Conservation (phyloP, 2,797 vertebrate genomes). For the Acanthiza pusilla region DNA sequence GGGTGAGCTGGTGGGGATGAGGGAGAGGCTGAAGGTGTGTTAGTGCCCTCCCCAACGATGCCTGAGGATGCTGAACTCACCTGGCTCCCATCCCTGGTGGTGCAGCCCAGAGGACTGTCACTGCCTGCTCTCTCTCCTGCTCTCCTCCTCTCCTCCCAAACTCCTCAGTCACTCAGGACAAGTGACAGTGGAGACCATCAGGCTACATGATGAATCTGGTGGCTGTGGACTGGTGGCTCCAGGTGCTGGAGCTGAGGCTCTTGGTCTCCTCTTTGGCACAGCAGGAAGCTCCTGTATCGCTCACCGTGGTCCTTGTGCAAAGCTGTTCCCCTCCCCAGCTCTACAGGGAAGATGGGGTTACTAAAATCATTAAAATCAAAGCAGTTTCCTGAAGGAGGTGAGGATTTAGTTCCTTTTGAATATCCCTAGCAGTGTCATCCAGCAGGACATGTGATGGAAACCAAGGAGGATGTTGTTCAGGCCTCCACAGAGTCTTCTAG, state of each 20-base stretch:
- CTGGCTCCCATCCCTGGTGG: not conserved
- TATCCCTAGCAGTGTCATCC: not conserved
- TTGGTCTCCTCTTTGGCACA: not conserved
- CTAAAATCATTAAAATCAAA: not conserved
- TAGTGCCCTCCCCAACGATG: fast-evolving
- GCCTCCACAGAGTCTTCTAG: not conserved
- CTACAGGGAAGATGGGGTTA: not conserved
- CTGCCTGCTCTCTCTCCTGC: not conserved
- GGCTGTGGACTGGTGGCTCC: not conserved
- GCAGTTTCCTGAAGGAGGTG: not conserved
- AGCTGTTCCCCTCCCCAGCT: not conserved
- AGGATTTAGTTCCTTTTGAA: not conserved
- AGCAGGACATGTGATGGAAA: not conserved
- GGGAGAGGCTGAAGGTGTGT: not conserved
- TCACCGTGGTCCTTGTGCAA: not conserved
- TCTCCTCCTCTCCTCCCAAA: not conserved
- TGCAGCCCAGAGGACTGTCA: not conserved
- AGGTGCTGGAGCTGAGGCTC: not conserved
- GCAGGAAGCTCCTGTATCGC: not conserved
- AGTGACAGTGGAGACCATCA: not conserved
- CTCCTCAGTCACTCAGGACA: not conserved
- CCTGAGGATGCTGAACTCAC: not conserved
- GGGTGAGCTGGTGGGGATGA: not conserved
- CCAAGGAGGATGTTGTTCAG: not conserved
- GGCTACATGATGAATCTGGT: not conserved